Evolutionary conservation across 2,888 invertebrate genomes (phyloP).

Genomic region (Phymatocera aterrima): DNA sequence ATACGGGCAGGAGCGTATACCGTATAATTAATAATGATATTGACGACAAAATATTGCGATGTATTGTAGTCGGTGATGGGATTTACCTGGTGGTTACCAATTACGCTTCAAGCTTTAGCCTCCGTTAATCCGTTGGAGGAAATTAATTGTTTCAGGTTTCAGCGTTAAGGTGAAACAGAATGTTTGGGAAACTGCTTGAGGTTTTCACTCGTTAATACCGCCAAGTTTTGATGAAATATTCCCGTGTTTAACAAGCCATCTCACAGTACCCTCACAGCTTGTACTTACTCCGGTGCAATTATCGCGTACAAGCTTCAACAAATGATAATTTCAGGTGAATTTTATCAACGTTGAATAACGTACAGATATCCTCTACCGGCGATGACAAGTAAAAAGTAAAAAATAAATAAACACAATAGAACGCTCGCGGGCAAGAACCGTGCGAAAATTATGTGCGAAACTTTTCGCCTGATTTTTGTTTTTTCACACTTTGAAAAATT

Average conservation of each 20-base stretch:
- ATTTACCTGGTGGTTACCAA: not conserved
- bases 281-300: no score
- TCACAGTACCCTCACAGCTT: no score
- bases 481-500: no score
- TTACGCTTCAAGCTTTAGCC: not conserved
- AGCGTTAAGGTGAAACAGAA: constrained; percentile 4
- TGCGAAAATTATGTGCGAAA: no score
- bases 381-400: no score
- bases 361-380: no score
- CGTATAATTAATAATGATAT: not conserved
- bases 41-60: not conserved
- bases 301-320: no score
- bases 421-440: no score
- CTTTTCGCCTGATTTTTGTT: no score
- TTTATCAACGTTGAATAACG: no score
- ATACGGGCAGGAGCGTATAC: not conserved
- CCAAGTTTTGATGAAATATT: not conserved
- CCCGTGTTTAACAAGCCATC: not conserved
- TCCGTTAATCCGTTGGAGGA: constrained; percentile 1
- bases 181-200: not conserved
- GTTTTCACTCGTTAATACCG: not conserved
- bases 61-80: constrained; percentile 1
- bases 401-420: no score
- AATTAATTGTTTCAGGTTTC: constrained; percentile 16
- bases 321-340: no score